phyloP scores from a whole-genome alignment of 2,797 vertebrate genomes.

The Triplophysa yarkandensis region DNA sequence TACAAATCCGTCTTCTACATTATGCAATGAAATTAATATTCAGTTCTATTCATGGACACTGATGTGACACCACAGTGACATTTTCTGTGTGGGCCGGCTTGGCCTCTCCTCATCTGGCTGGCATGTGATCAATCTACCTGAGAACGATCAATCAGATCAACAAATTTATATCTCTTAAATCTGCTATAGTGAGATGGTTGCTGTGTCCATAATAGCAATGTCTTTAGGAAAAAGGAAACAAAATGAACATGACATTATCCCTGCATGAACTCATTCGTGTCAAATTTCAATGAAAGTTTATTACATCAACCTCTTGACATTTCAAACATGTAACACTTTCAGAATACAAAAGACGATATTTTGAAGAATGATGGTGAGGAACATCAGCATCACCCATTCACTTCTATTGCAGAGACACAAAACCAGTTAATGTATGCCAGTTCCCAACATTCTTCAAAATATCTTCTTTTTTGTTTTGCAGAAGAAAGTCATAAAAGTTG shows the following conservation, averaged over 20 bases:
- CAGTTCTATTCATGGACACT: conserved; percentile 7
- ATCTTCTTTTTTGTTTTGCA: too few relatives aligned
- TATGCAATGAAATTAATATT: conserved; percentile 24
- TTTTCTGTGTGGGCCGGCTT: conserved; percentile 1
- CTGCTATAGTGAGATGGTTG: conserved; percentile 72
- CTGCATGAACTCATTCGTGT: conserved; percentile 40
- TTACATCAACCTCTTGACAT: too few relatives aligned
- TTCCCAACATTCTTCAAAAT: too few relatives aligned
- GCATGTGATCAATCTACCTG: conserved; percentile 48
- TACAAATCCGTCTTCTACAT: neutral
- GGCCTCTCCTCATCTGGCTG: conserved; percentile 13
- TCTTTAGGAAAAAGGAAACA: conserved; percentile 63
- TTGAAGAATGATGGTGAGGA: too few relatives aligned
- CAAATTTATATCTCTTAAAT: conserved; percentile 72
- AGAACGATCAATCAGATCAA: conserved; percentile 62
- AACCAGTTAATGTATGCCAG: too few relatives aligned
- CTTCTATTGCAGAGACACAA: too few relatives aligned
- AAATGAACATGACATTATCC: conserved; percentile 61
- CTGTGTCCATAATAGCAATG: conserved; percentile 66
- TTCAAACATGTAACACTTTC: too few relatives aligned
- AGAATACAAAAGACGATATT: too few relatives aligned
- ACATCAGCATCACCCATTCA: too few relatives aligned
- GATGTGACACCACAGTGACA: conserved; percentile 1
- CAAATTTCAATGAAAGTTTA: too few relatives aligned
- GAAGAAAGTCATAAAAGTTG: too few relatives aligned